Base-by-base conservation (phyloP, 2,888 invertebrate species). In the Corythucha ciliata region DNA sequence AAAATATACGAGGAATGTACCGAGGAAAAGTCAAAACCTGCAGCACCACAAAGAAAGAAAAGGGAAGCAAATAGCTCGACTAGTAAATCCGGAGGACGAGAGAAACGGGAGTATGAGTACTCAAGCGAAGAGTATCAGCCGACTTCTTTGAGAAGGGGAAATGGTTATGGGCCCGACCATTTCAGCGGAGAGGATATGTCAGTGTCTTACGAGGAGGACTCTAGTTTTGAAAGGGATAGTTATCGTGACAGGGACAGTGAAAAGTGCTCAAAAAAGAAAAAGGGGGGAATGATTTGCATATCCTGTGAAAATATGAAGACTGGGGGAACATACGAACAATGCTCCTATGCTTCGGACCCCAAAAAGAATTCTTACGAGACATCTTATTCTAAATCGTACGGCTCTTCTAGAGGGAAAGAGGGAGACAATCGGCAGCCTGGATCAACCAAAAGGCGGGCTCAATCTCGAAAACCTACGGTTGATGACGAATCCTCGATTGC, bases 251-350 rank as follows among this genome's bases (percentile, higher is more conserved):
- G 27, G n/a, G 51, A 51, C 8, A 45, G 37, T 45, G 55, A 55
- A 8, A 52, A 29, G 12, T 55, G 55, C 32, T 41, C 40, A 14
- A 53, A 53, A 33, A 44, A 48, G 4, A 53, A 32, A 33, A 55
- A 55, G 47, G 55, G 55, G 21, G 53, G 53, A 8, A 60, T 52
- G 57, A 39, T 33, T 39, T 87, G 86, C 65, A 76, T 76, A 57
- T 73, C 83, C 2, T 89, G 88, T 63, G 78, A 80, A 59, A 79
- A 85, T 63, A 75, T 80, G 1, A 79, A 80, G 64, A 80, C 79
- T 2, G 83, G 83, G 37, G 84, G 81, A 24, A 79, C 80, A 54
- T 85, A 79, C 57, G 87, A 88, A 65, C 81, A 80, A 12, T 89
- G 88, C 64, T 81, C 83, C 0, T 89, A 85, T 66, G 79, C 81